A percentile compares a stretch with the other conserved stretches of the same genome.
Evolutionary conservation across 2,888 invertebrate genomes (phyloP).

Genomic region (Aphodius granarius): DNA sequence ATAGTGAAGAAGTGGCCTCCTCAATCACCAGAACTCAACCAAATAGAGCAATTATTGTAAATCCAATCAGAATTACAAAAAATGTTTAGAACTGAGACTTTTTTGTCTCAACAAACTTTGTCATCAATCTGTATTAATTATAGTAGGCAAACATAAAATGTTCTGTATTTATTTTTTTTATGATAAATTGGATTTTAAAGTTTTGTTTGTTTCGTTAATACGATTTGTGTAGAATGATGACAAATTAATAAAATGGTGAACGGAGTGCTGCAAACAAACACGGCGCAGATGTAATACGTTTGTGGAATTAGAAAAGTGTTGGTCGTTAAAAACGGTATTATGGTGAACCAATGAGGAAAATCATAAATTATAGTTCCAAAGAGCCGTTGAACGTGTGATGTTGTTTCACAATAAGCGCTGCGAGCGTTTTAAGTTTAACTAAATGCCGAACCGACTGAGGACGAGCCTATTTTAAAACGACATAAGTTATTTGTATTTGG

Average conservation of each 20-base stretch:
- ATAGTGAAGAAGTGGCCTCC: no score
- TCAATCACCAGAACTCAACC: no score
- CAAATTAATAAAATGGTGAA: background rate
- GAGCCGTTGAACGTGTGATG: slow-evolving; percentile 18
- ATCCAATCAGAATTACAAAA: no score
- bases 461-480: slow-evolving; percentile 19
- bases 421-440: background rate
- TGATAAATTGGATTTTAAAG: background rate
- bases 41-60: no score
- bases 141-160: no score
- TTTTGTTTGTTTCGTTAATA: background rate
- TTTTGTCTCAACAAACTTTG: no score
- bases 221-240: background rate
- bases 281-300: background rate
- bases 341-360: background rate
- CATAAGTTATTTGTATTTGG: slow-evolving; percentile 30
- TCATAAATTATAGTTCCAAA: slow-evolving; percentile 21
- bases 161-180: no score
- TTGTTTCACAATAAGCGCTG: slow-evolving; percentile 18
- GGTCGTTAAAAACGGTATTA: background rate
- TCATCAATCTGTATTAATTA: no score
- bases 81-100: no score
- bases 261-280: background rate
- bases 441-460: background rate
- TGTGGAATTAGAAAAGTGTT: background rate